A percentile compares a stretch with the other conserved stretches of the same genome.
Evolutionary conservation across 2,888 invertebrate species (phyloP).

Genomic region (Diarsia brunnea): DNA sequence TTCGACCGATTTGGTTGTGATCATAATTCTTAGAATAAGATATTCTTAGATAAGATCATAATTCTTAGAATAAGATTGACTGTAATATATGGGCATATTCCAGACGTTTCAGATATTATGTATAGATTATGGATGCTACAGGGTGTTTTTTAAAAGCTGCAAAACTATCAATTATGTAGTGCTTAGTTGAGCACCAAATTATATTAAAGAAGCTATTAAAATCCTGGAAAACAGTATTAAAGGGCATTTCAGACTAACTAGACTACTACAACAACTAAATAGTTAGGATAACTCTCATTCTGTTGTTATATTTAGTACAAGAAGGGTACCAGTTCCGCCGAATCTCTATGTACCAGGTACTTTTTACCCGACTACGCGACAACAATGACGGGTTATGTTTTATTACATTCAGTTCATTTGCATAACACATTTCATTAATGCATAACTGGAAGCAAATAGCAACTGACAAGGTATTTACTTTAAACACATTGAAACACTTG

Average conservation of each 20-base stretch:
- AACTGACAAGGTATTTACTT: slow-evolving; percentile 27
- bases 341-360: neutral
- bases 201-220: neutral
- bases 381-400: neutral
- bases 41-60: too few relatives aligned
- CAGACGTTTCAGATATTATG: neutral
- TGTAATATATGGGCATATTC: too few relatives aligned
- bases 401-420: slow-evolving; percentile 1
- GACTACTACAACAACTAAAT: neutral
- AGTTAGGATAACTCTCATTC: neutral
- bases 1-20: neutral
- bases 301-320: neutral
- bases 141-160: neutral
- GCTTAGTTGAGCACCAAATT: neutral
- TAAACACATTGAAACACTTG: slow-evolving; percentile 33
- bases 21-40: too few relatives aligned
- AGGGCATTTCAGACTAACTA: too few relatives aligned
- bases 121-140: neutral
- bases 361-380: neutral
- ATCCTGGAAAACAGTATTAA: neutral
- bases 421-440: slow-evolving; percentile 1
- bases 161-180: neutral
- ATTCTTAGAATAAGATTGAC: too few relatives aligned
- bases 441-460: slow-evolving; percentile 18
- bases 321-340: neutral